Base-by-base conservation (phyloP, 2,113 vertebrate genomes). In the pig (Sus scrofa) region DNA sequence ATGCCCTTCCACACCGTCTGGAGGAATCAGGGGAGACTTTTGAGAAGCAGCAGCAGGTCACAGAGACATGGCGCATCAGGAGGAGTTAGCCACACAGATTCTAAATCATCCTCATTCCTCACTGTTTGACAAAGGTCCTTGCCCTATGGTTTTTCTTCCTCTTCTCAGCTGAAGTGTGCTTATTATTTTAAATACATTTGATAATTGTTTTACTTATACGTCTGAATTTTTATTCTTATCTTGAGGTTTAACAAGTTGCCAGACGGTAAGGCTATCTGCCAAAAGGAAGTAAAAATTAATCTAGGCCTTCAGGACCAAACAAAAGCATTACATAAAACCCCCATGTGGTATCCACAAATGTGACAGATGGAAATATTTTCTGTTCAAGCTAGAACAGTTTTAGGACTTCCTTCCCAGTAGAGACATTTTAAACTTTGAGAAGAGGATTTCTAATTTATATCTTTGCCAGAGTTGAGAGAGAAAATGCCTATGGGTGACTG, bases 341-440 rank as follows among this genome's bases (percentile, higher is more conserved):
- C 68, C 77, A 96, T 86, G 89, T 93, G 91, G 88, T 77, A 93
- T 50, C 14, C 85, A 94, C 68, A 97, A 93, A 96, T 93, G 94
- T 91, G 83, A 96, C 95, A 97, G 84, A 98, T 93, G 95, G 96
- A 93, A 96, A 93, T 86, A 91, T 94, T 96, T 94, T 96, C 94
- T 94, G 34, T 96, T 95, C 68, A 91, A 95, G 91, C 88, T 88
- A 95, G 82, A 91, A 96, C 32, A 95, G 73, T 91, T 91, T 96
- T 70, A 95, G 50, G 67, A 96, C 75, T 92, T 90, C 91, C 88
- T 89, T 97, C 86, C 95, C 63, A 84, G 56, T 87, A 71, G 82
- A 97, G 60, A 89, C 70, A 92, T 97, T 97, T 97, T n/a, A 96
- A 94, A 91, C 37, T 93, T 97, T 94, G n/a, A 96, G 56, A 86